Conservation (phyloP, 1,140 invertebrate genomes). For the Notospermus geniculatus region DNA sequence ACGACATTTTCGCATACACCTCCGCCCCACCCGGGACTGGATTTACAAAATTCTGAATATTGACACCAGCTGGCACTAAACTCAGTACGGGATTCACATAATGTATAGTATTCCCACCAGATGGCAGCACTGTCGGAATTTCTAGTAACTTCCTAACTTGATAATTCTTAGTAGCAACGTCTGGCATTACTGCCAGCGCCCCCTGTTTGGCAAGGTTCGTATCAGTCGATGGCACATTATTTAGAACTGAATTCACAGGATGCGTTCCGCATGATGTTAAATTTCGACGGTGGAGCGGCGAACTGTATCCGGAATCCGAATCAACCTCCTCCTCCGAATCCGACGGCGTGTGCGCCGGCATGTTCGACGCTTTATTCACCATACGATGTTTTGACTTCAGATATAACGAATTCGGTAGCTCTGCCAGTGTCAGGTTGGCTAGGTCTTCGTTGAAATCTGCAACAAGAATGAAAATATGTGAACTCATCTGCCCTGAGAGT, state of each 20-base stretch:
- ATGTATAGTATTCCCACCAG: too few species aligned
- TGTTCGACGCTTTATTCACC: constrained; percentile 10
- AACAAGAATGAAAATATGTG: too few species aligned
- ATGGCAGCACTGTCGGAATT: too few species aligned
- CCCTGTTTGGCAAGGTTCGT: neutral
- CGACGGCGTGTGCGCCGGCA: constrained; percentile 15
- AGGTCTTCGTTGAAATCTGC: constrained; percentile 37
- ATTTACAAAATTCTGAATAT: too few species aligned
- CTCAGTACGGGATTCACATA: too few species aligned
- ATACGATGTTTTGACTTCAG: neutral
- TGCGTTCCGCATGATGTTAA: constrained; percentile 36
- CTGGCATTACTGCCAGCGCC: neutral
- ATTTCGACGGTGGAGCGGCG: constrained; percentile 41
- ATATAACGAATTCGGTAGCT: constrained; percentile 33
- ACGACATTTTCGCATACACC: too few species aligned
- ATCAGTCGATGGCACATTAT: neutral
- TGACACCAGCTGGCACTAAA: too few species aligned
- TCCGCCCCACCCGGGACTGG: too few species aligned
- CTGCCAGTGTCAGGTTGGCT: constrained; percentile 30
- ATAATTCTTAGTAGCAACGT: too few species aligned
- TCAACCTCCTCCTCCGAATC: constrained; percentile 34
- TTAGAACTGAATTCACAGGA: constrained; percentile 8
- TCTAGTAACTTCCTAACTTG: too few species aligned
- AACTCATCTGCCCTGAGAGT: too few species aligned
- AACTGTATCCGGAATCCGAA: constrained; percentile 48